phyloP scores from a whole-genome alignment of 1,140 invertebrate species.

The Planococcus citri region DNA sequence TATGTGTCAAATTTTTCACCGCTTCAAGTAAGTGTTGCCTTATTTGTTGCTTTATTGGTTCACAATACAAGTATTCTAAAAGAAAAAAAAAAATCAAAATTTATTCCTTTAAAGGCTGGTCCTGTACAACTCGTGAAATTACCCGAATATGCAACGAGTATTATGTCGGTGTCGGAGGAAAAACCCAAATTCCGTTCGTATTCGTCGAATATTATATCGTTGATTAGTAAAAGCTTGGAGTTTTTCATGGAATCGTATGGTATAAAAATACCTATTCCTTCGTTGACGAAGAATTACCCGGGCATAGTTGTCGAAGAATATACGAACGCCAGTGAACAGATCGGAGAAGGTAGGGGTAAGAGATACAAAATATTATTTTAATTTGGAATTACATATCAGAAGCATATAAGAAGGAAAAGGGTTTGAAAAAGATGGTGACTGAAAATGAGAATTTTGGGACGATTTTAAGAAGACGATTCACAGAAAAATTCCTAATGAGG shows the following conservation, averaged over 20 bases:
- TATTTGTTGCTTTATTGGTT: too few relatives aligned
- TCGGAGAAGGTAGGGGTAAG: neutral
- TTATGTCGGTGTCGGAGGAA: neutral
- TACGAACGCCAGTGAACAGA: neutral
- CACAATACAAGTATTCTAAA: neutral
- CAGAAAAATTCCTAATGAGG: too few relatives aligned
- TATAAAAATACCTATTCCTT: constrained; percentile 7
- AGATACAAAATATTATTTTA: neutral
- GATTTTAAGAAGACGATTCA: neutral
- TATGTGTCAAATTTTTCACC: neutral
- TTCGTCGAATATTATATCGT: neutral
- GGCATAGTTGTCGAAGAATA: constrained; percentile 2
- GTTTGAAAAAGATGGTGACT: neutral
- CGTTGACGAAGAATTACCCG: neutral
- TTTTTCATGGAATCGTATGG: constrained; percentile 1
- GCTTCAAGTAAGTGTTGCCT: neutral
- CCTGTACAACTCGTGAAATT: constrained; percentile 4
- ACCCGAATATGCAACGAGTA: neutral
- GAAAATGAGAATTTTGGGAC: neutral
- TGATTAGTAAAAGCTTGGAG: neutral
- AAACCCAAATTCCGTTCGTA: neutral
- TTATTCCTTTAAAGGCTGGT: neutral
- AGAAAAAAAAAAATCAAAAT: neutral
- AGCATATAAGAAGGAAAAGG: neutral
- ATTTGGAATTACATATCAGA: neutral